Conservation (phyloP, 2,113 vertebrate species). For the Phalacrocorax carbo region DNA sequence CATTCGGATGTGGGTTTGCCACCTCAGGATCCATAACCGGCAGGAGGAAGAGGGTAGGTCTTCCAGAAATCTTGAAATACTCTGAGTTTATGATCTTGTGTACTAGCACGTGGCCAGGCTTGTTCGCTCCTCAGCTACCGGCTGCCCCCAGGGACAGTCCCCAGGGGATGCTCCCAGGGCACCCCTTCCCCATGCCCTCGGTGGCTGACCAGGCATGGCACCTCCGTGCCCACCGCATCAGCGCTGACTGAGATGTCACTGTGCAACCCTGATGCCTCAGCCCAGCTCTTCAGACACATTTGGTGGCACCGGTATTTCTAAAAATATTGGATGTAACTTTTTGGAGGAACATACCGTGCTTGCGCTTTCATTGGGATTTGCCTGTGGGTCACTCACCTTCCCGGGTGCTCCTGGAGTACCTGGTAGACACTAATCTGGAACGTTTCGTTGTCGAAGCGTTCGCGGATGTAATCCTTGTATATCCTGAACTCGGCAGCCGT, state of each 20-base stretch:
- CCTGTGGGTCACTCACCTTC: slow-evolving; percentile 75
- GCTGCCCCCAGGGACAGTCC: neutral
- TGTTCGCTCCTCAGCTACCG: neutral
- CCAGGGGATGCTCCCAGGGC: neutral
- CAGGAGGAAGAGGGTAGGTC: neutral
- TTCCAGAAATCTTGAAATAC: neutral
- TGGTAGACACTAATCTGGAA: slow-evolving; percentile 91
- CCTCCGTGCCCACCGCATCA: neutral
- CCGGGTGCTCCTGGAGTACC: slow-evolving; percentile 83
- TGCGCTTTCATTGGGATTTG: neutral
- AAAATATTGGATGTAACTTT: accelerated
- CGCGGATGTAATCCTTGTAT: slow-evolving; percentile 88
- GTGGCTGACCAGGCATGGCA: neutral
- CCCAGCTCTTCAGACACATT: neutral
- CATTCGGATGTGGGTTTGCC: slow-evolving; percentile 6
- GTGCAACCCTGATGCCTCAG: too few species aligned
- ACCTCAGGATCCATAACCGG: neutral
- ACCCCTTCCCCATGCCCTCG: accelerated
- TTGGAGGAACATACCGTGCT: neutral
- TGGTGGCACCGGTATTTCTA: neutral
- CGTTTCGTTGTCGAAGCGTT: slow-evolving; percentile 86
- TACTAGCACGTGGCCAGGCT: accelerated
- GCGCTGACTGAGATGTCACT: accelerated
- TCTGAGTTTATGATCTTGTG: neutral
- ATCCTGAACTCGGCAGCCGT: slow-evolving; percentile 93